Base-by-base conservation (phyloP, 2,113 vertebrate species). In the Carettochelys insculpta region DNA sequence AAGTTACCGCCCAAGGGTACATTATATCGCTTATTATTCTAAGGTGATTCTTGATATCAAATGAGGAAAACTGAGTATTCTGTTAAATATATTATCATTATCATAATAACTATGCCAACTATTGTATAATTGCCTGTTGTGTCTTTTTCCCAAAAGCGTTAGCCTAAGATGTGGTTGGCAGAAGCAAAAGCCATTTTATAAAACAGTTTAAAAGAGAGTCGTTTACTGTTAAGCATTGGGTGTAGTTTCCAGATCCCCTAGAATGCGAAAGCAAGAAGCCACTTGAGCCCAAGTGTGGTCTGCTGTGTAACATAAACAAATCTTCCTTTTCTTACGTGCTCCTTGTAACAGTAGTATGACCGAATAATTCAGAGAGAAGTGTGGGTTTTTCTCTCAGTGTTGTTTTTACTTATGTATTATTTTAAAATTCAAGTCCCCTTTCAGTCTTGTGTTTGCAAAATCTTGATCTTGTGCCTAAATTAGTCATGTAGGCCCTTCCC, bases 271-370 rank as follows among this genome's bases (percentile, higher is more conserved):
- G 34, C 2, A 68, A 4, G 7, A 78, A 88, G 76, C 83, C 83
- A 91, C 75, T 88, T 87, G 94, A 7, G 0, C 88, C n/a, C 91
- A 93, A 95, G 75, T 5, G 20, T 84, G 95, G 92, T 91, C 92
- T 95, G 88, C 94, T 90, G 92, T 73, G 90, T 92, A 89, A 85
- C 92, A 84, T 50, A 96, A 97, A 95, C 50, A 85, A 96, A 92
- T 90, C 94, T n/a, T 53, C 58, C 76, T 90, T 95, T 96, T 92
- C 1, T 2, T 86, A 93, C 1, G 2, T 91, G 85, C 93, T 91
- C 43, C 88, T 80, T 24, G 2, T 82, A 94, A 91, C 92, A 92
- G 92, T 71, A 77, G 90, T 56, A 56, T 87, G 92, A 92, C 86
- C 48, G 56, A 92, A 86, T 94, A 89, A 95, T 95, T 90, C 65